These are phyloP conservation scores for Penaeus monodon DNA, from an alignment of 2,888 invertebrate genomes.

Conservation along the genomic window DNA sequence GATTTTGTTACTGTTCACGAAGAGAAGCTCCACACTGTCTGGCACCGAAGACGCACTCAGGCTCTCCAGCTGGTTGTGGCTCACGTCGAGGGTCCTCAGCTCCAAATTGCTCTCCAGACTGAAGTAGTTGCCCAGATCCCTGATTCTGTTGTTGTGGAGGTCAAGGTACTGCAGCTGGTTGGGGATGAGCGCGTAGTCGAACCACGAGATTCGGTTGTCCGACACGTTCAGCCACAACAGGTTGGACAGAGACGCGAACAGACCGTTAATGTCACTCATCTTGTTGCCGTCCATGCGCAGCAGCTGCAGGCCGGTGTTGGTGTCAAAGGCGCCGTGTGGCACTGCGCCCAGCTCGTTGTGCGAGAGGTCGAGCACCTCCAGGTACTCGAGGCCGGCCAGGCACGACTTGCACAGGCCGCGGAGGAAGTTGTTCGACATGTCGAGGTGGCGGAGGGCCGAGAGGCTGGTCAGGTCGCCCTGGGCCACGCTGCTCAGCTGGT, in stretches of 20 bases:
- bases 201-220: conserved; percentile 88
- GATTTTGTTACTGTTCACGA: conserved; percentile 74
- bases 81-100: conserved; percentile 88
- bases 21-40: conserved; percentile 85
- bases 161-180: conserved; percentile 88
- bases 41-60: conserved; percentile 79
- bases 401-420: conserved; percentile 76
- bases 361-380: conserved; percentile 86
- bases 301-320: conserved; percentile 84
- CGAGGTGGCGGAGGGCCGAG: conserved; percentile 75
- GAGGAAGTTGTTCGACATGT: conserved; percentile 70
- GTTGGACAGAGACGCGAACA: conserved; percentile 86
- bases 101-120: conserved; percentile 75
- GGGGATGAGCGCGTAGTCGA: conserved; percentile 89
- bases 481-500: conserved; percentile 84
- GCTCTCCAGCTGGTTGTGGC: conserved; percentile 85
- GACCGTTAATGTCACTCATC: conserved; percentile 83
- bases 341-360: conserved; percentile 80
- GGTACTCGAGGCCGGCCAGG: conserved; percentile 84
- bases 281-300: conserved; percentile 88
- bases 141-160: conserved; percentile 87
- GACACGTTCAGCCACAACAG: conserved; percentile 91
- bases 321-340: conserved; percentile 85
- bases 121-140: conserved; percentile 77
- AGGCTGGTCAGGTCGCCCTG: conserved; percentile 87